Evolutionary conservation across 2,888 invertebrate genomes (phyloP).

Genomic region (Allacma fusca): DNA sequence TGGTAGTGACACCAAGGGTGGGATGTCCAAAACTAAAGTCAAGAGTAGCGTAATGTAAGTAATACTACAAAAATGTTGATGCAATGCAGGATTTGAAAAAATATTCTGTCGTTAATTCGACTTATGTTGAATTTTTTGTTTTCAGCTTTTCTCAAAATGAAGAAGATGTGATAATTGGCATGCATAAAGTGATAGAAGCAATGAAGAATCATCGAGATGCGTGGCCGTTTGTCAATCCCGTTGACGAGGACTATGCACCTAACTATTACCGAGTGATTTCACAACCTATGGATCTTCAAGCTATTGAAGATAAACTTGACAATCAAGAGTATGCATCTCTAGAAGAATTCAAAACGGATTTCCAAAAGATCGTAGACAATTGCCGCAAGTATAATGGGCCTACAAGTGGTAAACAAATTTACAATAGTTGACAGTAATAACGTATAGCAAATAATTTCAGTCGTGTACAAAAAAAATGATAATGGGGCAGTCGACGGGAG

Average conservation of each 20-base stretch:
- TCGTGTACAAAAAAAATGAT: too few relatives aligned
- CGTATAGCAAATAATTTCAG: too few relatives aligned
- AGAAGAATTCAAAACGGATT: slow-evolving; percentile 84
- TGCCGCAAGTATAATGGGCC: slow-evolving; percentile 91
- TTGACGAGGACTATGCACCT: slow-evolving; percentile 91
- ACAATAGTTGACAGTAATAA: too few relatives aligned
- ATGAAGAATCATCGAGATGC: slow-evolving; percentile 89
- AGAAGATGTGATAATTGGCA: slow-evolving; percentile 85
- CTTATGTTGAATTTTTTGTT: slow-evolving; percentile 6
- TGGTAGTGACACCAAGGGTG: slow-evolving; percentile 40
- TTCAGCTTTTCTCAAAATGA: slow-evolving; percentile 76
- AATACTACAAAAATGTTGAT: too few relatives aligned
- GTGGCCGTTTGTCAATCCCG: slow-evolving; percentile 93
- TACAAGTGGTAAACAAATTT: slow-evolving; percentile 86
- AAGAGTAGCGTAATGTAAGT: slow-evolving; percentile 61
- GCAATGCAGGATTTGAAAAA: too few relatives aligned
- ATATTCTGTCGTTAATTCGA: neutral
- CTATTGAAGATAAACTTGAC: slow-evolving; percentile 87
- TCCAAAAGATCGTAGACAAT: slow-evolving; percentile 90
- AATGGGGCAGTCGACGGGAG: too few relatives aligned
- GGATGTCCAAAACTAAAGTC: slow-evolving; percentile 61
- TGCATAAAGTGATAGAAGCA: slow-evolving; percentile 89
- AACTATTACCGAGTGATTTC: slow-evolving; percentile 73
- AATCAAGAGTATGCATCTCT: slow-evolving; percentile 80
- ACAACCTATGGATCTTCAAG: slow-evolving; percentile 85